Conservation (phyloP, 2,797 vertebrate genomes). For the Aplochiton taeniatus region DNA sequence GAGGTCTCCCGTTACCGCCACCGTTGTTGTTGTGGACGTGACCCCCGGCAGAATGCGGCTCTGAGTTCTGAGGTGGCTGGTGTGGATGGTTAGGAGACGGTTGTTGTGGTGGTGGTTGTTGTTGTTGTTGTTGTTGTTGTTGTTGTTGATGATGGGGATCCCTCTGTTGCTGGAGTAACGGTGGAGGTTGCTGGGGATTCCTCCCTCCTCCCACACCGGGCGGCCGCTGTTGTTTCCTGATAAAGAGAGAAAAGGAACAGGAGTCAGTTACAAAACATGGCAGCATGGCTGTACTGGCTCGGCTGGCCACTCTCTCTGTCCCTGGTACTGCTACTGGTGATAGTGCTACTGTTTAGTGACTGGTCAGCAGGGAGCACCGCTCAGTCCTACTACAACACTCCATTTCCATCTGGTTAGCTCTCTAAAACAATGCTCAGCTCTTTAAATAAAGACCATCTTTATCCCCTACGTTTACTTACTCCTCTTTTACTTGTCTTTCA, state of each 20-base stretch:
- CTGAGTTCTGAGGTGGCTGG: slow-evolving; percentile 71
- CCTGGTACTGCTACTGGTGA: slow-evolving; percentile 1
- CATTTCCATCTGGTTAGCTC: too few relatives aligned
- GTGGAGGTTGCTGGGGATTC: slow-evolving; percentile 76
- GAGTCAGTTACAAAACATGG: slow-evolving; percentile 47
- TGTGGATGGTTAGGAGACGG: slow-evolving; percentile 76
- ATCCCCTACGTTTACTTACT: too few relatives aligned
- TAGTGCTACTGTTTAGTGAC: too few relatives aligned
- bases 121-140: slow-evolving; percentile 70
- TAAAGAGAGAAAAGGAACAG: slow-evolving; percentile 51
- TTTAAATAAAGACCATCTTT: too few relatives aligned
- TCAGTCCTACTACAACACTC: too few relatives aligned
- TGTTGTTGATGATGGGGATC: slow-evolving; percentile 15
- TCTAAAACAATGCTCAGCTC: too few relatives aligned
- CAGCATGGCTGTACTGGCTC: slow-evolving; percentile 11
- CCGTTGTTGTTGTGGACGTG: slow-evolving; percentile 80
- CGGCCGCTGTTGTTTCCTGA: slow-evolving; percentile 87
- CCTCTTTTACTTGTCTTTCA: too few relatives aligned
- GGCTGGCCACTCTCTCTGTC: not conserved
- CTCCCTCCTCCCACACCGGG: slow-evolving; percentile 76
- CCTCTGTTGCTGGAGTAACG: slow-evolving; percentile 69
- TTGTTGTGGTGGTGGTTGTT: slow-evolving; percentile 78
- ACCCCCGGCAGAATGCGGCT: slow-evolving; percentile 76
- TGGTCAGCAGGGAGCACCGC: too few relatives aligned
- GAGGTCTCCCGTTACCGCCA: slow-evolving; percentile 72